Evolutionary conservation across 1,140 invertebrate genomes (phyloP).

Genomic region (Gryllus bimaculatus): DNA sequence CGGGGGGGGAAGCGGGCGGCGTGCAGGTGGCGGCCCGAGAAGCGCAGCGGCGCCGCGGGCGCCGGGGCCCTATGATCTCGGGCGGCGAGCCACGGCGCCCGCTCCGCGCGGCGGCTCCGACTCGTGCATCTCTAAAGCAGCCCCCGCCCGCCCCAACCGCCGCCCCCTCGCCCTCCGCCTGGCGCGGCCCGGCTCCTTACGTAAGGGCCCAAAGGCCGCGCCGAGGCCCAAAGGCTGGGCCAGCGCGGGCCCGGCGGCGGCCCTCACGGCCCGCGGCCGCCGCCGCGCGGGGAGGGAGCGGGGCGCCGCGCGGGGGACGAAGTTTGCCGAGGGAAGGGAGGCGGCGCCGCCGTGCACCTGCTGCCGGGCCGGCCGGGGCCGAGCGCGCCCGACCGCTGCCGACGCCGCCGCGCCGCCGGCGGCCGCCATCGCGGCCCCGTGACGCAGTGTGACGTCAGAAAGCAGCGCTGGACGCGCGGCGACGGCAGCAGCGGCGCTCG

Average conservation of each 20-base stretch:
- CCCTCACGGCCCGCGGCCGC: neutral
- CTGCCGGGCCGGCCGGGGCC: neutral
- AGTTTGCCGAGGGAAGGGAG: neutral
- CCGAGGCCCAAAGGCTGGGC: too few relatives aligned
- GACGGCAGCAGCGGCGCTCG: neutral
- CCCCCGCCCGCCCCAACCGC: too few relatives aligned
- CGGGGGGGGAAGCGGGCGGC: too few relatives aligned
- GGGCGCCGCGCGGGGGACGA: neutral
- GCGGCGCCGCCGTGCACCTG: neutral
- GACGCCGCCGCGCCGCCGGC: neutral
- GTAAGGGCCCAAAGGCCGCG: neutral
- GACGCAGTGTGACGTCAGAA: slow-evolving; percentile 2
- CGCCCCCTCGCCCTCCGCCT: too few relatives aligned
- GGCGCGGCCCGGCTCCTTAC: neutral
- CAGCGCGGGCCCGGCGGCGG: too few relatives aligned
- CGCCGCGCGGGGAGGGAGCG: too few relatives aligned
- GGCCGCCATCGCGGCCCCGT: neutral
- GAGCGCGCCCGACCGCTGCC: neutral
- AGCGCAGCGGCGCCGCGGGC: too few relatives aligned
- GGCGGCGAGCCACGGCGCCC: neutral
- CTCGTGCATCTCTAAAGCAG: neutral
- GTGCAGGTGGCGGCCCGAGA: neutral
- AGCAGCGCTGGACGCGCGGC: neutral
- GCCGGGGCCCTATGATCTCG: neutral
- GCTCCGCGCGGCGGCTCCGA: neutral